These are phyloP conservation scores for Brachyptera putata DNA, from an alignment of 2,888 invertebrate genomes.

Conservation along the genomic window DNA sequence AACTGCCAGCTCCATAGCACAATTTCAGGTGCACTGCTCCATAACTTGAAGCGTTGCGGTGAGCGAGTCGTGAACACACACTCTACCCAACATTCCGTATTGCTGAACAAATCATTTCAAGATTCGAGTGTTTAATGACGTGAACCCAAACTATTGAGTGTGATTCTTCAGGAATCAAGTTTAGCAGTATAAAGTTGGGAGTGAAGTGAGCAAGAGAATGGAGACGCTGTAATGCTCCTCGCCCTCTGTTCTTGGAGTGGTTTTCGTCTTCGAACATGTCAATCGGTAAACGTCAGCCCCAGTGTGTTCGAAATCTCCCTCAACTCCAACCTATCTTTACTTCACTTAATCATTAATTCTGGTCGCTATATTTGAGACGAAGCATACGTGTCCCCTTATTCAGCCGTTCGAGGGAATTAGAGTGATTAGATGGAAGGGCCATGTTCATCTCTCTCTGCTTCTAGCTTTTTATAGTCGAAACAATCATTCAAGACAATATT, in stretches of 20 bases:
- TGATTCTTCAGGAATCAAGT: not conserved
- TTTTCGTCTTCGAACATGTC: not conserved
- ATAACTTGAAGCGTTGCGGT: too few species aligned
- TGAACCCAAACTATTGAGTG: not conserved
- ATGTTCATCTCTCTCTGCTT: too few species aligned
- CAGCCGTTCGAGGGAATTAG: too few species aligned
- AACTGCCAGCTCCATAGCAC: too few species aligned
- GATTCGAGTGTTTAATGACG: conserved; percentile 18
- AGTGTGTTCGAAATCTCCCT: not conserved
- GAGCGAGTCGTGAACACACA: too few species aligned
- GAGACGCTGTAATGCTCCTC: too few species aligned
- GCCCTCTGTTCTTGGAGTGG: conserved; percentile 5
- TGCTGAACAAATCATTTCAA: not conserved
- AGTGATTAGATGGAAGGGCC: too few species aligned
- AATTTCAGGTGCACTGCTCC: too few species aligned
- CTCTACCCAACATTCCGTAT: not conserved
- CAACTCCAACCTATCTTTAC: not conserved
- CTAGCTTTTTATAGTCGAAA: too few species aligned
- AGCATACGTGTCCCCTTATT: too few species aligned
- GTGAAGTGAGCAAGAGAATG: not conserved
- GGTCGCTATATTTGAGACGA: not conserved
- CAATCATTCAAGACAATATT: too few species aligned
- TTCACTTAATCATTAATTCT: not conserved
- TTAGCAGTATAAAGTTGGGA: not conserved
- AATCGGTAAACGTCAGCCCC: not conserved